Evolutionary conservation across 2,113 vertebrate genomes (phyloP), one percentile per base, ranked within the genome.

Genomic region (Corapipo altera): DNA sequence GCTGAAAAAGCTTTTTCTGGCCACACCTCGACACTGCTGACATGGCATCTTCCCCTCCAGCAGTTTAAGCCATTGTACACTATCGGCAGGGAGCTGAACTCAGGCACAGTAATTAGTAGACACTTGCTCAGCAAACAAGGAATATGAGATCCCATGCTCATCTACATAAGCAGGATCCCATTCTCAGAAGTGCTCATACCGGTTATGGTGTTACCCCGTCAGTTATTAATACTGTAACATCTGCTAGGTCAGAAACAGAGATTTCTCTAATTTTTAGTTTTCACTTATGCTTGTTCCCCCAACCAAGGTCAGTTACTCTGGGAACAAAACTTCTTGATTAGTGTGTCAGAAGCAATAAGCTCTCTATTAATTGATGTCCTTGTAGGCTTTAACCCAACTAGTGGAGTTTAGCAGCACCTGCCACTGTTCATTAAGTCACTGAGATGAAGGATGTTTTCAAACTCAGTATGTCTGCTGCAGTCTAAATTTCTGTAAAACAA

Each of bases 271-370:
- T 81, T 49, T 91, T 80, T 71, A 67, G 69, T 80, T 92, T 97
- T 91, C 91, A 93, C 58, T 95, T 92, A 37, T 1, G 33, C 27
- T 49, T 90, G 57, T 73, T 48, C 46, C 37, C 57, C 18, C 28
- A 52, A 21, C 59, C 52, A 73, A 64, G 48, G 71, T 75, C 86
- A 92, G 73, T 88, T 82, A 82, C 93, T 79, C 86, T n/a, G 67
- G 81, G 78, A 96, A 95, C 1, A 9, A 94, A 97, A 88, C 44
- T 80, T 93, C 87, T 82, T 7, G 33, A 95, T 93, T 88, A 94
- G 81, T 5, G 20, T 86, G 96, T 97, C 97, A 96, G 95, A 95
- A 96, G 91, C 55, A 95, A 95, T 88, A 90, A 96, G 89, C 43
- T 74, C 80, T 80, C 85, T 88, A 85, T 83, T 97, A 97, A 95